These are phyloP conservation scores for Geococcyx californianus DNA, from an alignment of 2,113 vertebrate species.

Conservation along the genomic window DNA sequence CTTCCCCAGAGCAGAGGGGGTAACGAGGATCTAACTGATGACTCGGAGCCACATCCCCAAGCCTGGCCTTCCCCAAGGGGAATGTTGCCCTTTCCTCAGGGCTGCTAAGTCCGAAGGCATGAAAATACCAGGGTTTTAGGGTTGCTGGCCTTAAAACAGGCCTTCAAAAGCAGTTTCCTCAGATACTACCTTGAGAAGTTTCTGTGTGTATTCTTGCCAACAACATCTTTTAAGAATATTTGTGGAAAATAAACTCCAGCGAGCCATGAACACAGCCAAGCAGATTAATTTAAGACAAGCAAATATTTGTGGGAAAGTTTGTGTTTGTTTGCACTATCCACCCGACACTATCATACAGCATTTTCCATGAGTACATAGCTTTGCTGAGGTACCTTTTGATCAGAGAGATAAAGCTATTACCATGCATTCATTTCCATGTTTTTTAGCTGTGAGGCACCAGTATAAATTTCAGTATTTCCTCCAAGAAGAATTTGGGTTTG, in stretches of 20 bases:
- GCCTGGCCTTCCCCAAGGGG: not conserved
- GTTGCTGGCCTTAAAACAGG: not conserved
- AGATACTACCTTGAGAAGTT: slow-evolving; percentile 5
- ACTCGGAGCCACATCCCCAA: not conserved
- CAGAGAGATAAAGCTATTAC: not conserved
- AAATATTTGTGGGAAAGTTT: slow-evolving; percentile 59
- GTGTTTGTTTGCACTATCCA: not conserved
- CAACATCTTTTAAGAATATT: slow-evolving; percentile 7
- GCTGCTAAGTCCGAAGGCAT: not conserved
- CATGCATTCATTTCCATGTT: not conserved
- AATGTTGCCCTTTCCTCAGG: not conserved
- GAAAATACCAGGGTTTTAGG: not conserved
- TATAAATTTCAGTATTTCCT: slow-evolving; percentile 6
- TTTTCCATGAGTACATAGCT: not conserved
- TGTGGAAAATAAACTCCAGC: slow-evolving; percentile 14
- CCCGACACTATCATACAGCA: not conserved
- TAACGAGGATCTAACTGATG: not conserved
- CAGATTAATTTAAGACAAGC: slow-evolving; percentile 24
- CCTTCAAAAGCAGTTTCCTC: slow-evolving; percentile 14
- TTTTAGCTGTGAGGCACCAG: not conserved
- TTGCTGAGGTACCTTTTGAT: not conserved
- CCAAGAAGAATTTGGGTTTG: slow-evolving; percentile 30
- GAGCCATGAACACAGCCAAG: not conserved
- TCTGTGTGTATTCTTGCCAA: not conserved
- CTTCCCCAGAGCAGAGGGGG: not conserved